phyloP scores from a whole-genome alignment of 37 sponge, comb jelly and placozoan genomes.

The Hormiphora californensis region DNA sequence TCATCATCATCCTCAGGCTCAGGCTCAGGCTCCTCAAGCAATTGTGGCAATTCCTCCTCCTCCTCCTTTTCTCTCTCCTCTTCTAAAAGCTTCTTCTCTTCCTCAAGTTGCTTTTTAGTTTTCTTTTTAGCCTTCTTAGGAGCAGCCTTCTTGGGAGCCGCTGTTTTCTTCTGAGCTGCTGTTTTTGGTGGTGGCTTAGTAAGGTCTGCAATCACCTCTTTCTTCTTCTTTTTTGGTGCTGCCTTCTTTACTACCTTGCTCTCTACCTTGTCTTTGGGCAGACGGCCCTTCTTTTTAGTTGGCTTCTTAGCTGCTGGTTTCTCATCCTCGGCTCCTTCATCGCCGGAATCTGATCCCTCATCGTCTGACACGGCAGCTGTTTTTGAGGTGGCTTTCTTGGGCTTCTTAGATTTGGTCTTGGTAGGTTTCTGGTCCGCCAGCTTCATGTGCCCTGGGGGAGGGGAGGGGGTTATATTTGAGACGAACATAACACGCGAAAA shows the following conservation, averaged over 20 bases:
- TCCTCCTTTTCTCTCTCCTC: too few relatives aligned
- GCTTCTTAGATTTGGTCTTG: background rate
- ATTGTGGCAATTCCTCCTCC: too few relatives aligned
- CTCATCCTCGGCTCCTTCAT: background rate
- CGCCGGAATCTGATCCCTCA: background rate
- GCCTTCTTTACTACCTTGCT: constrained; percentile 12
- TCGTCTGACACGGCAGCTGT: background rate
- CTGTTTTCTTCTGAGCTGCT: background rate
- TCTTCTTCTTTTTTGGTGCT: background rate
- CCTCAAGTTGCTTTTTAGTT: too few relatives aligned
- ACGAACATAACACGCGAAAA: too few relatives aligned
- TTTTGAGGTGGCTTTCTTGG: background rate
- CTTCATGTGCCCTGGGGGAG: too few relatives aligned
- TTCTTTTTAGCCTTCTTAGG: background rate
- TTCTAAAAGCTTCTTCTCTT: too few relatives aligned
- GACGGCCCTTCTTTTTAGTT: background rate
- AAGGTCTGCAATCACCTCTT: background rate
- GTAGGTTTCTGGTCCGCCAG: background rate
- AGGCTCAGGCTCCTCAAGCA: too few relatives aligned
- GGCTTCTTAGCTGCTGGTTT: background rate
- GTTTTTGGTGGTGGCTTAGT: background rate
- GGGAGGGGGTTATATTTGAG: too few relatives aligned
- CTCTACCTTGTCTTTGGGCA: background rate
- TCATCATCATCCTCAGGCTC: too few relatives aligned
- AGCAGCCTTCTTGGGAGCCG: background rate